Evolutionary conservation across 2,797 vertebrate species (phyloP).

Genomic region (Hemitrygon akajei): DNA sequence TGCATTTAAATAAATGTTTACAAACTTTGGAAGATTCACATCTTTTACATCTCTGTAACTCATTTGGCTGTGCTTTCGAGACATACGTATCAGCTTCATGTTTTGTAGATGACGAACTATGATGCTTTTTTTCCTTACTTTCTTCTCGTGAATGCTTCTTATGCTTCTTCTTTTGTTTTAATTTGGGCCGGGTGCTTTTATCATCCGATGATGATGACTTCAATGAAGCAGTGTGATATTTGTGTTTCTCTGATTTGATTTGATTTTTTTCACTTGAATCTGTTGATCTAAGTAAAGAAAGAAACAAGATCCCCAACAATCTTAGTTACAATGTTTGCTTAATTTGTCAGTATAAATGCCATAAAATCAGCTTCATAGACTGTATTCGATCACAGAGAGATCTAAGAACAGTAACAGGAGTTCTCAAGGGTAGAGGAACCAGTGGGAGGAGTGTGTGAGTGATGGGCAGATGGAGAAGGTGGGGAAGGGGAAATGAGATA

Average conservation of each 20-base stretch:
- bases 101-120: background rate
- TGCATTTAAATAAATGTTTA: background rate
- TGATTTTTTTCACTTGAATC: background rate
- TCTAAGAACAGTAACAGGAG: background rate
- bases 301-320: background rate
- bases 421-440: no score
- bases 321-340: background rate
- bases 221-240: background rate
- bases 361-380: background rate
- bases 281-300: background rate
- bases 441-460: no score
- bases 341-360: background rate
- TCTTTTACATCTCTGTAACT: background rate
- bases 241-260: background rate
- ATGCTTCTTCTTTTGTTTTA: slow-evolving; percentile 25
- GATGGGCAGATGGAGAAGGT: no score
- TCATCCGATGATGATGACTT: background rate
- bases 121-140: background rate
- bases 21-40: background rate
- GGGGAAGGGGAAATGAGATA: no score
- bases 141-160: slow-evolving; percentile 6
- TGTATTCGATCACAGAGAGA: background rate
- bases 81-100: background rate
- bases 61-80: background rate
- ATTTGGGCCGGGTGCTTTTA: background rate